Base-by-base conservation (phyloP, 2,888 invertebrate species). In the Chymomyza caudatula region DNA sequence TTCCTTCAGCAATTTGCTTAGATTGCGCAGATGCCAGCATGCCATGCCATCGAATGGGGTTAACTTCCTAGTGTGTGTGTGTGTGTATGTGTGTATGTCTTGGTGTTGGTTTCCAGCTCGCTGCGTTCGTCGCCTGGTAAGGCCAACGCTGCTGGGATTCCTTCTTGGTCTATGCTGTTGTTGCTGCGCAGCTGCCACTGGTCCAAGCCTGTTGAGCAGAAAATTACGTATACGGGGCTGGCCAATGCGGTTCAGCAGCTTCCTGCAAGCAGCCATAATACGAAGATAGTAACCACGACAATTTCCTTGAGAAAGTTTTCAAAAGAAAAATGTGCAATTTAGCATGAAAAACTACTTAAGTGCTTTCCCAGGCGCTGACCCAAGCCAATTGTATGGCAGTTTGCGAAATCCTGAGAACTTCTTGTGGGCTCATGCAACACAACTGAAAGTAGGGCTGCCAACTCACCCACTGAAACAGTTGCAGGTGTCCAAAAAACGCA, bases 1-100 rank as follows among this genome's bases (percentile, higher is more conserved):
- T 83, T 82, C 85, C 85, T 85, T 81, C 74, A 76, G 81, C 86
- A 81, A 85, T 85, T 83, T 71, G 74, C 77, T 74, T 74, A 82
- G 75, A 70, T 75, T 73, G 69, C 73, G 53, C 71, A 76, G 74
- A 85, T 85, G 79, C 82, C 85, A 60, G 44, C 60, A 60, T 55
- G 64, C 53, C 59, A 60, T 13, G 51, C 55, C 61, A 61, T 37
- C 62, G 69, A 78, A 78, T 77, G 77, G 78, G 78, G 78, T 77
- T 78, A 76, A 64, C 49, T 56, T 20, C 17, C 44, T 51, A 19
- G 47, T 29, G 23, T 70, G 69, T 56, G 70, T 70, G 70, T 70
- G 59, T 37, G 25, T 51, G 19, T 59, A 22, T 58, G 60, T 51
- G 51, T 20, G 13, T 51, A 19, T 20, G 17, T n/a, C 17, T 54